Base-by-base conservation (phyloP, 2,888 invertebrate species). In the Nowickia ferox region DNA sequence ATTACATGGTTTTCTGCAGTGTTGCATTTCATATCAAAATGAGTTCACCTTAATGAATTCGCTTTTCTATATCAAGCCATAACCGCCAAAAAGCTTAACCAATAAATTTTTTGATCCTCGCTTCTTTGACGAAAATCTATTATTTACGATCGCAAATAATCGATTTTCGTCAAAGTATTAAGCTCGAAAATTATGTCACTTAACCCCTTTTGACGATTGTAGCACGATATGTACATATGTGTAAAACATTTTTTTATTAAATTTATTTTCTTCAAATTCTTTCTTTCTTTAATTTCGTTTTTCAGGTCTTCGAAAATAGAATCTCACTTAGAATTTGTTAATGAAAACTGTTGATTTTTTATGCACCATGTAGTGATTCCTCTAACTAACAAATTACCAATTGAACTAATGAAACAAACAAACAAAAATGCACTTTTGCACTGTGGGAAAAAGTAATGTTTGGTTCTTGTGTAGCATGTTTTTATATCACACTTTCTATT, bases 401-500 rank as follows among this genome's bases (percentile, higher is more conserved):
- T 61, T 22, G 30, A 13, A 46, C 19, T 72, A 44, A 15, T 42
- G 51, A 61, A 51, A 40, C 6, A 30, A 46, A 40, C 48, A n/a
- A 78, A 40, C 38, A 13, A 46, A 46, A 42, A 19, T 69, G 77
- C 83, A 84, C 83, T 40, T 74, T 61, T 84, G 83, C 83, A 84
- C 77, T 78, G 77, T 84, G 83, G 74, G 72, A 84, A 69, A 84
- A 82, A 65, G 19, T 63, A 81, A 84, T 84, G 83, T 84, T 84
- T 84, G 83, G 83, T 84, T 78, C 77, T 84, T 72, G 66, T 84
- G 77, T 78, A 72, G 83, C 83, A 84, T 84, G 83, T 78, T 51
- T 66, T 40, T 78, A 55, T 51, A 59, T 44, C 68, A 68, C 80
- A 71, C 71, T 77, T 77, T 72, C 65, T 59, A 66, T 48, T 59